phyloP scores from a whole-genome alignment of 1,140 invertebrate species.

The Oedothorax gibbosus region DNA sequence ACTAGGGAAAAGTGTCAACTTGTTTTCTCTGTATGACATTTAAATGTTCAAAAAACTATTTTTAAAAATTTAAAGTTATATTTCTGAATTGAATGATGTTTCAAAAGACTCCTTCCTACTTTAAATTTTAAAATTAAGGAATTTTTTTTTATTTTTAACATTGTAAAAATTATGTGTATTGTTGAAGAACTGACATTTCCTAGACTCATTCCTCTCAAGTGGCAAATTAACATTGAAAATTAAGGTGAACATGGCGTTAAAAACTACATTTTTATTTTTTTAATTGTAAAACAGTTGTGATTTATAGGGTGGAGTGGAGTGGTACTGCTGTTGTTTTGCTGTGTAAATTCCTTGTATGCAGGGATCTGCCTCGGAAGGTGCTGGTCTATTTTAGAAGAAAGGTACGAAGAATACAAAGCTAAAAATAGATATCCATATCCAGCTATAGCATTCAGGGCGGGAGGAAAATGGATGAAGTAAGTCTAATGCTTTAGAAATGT shows the following conservation, averaged over 20 bases:
- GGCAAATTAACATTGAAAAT: no score
- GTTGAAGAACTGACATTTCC: no score
- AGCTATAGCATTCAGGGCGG: conserved; percentile 58
- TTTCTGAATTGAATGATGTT: no score
- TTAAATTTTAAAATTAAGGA: no score
- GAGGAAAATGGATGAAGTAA: conserved; percentile 51
- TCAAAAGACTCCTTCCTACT: no score
- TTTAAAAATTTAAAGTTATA: no score
- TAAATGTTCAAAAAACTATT: no score
- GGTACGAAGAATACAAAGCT: conserved; percentile 74
- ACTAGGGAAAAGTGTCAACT: no score
- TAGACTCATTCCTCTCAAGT: no score
- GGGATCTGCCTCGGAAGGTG: conserved; percentile 73
- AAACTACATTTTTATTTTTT: not conserved
- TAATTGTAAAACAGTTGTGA: not conserved
- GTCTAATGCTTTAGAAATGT: not conserved
- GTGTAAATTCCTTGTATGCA: conserved; percentile 74
- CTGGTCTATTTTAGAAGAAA: conserved; percentile 79
- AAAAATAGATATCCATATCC: conserved; percentile 60
- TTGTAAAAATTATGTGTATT: no score
- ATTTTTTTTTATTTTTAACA: no score
- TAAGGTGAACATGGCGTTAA: not conserved
- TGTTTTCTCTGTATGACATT: no score
- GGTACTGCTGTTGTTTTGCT: conserved; percentile 74
- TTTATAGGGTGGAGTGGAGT: conserved; percentile 75